A percentile compares a stretch with the other conserved stretches of the same genome.
Evolutionary conservation across 2,113 vertebrate species (phyloP).

Genomic region (Stegastes partitus): DNA sequence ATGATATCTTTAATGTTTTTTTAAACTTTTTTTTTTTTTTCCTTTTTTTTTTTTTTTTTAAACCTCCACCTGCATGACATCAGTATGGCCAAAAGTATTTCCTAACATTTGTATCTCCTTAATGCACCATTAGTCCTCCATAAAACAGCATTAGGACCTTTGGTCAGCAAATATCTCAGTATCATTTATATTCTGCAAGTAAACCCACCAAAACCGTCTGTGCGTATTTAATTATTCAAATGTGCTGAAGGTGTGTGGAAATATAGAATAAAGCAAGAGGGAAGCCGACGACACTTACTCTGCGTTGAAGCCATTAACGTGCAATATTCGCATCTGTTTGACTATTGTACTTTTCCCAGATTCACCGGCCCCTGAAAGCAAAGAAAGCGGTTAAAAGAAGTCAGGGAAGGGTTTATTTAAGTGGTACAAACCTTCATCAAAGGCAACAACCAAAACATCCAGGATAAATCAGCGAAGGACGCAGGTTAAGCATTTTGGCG

Average conservation of each 20-base stretch:
- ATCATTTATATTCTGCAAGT: not conserved
- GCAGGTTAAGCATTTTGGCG: not conserved
- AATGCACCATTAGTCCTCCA: too few species aligned
- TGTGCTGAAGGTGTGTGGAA: not conserved
- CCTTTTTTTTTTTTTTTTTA: too few species aligned
- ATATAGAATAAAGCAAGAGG: not conserved
- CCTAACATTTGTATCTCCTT: too few species aligned
- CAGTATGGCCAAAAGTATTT: too few species aligned
- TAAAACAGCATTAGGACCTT: too few species aligned
- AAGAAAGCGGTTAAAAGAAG: slow-evolving; percentile 30
- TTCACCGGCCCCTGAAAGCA: slow-evolving; percentile 94
- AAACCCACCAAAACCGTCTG: not conserved
- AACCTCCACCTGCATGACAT: too few species aligned
- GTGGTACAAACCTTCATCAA: not conserved
- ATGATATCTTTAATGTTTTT: too few species aligned
- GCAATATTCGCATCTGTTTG: slow-evolving; percentile 99
- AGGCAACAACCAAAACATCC: not conserved
- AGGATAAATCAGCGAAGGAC: not conserved
- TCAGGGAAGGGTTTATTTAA: not conserved
- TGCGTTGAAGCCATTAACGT: slow-evolving; percentile 99
- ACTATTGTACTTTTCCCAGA: slow-evolving; percentile 99
- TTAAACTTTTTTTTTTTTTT: too few species aligned
- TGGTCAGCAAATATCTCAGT: too few species aligned
- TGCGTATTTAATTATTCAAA: not conserved
- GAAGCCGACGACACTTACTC: slow-evolving; percentile 90